phyloP scores from a whole-genome alignment of 2,797 vertebrate species.

The Takifugu ocellatus region DNA sequence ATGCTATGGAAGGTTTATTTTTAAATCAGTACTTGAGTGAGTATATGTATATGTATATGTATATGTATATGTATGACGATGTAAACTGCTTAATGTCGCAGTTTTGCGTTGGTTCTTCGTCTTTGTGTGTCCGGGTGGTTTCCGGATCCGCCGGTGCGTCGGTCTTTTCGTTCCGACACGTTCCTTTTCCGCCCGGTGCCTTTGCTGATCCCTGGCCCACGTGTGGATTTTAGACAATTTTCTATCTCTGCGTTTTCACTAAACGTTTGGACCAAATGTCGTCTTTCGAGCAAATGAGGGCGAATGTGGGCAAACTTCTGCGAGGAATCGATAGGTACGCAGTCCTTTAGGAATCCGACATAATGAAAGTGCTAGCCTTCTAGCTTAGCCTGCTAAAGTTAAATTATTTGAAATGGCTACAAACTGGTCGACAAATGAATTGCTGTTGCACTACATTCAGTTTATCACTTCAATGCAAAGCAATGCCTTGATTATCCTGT shows the following conservation, averaged over 20 bases:
- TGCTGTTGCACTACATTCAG: background rate
- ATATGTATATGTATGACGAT: no score
- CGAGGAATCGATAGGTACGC: conserved; percentile 88
- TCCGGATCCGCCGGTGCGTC: conserved; percentile 9
- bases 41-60: no score
- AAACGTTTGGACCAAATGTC: conserved; percentile 69
- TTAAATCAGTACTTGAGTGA: no score
- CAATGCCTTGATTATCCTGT: no score
- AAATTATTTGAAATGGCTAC: background rate
- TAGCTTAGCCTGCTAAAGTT: conserved; percentile 25
- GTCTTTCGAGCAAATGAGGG: conserved; percentile 89
- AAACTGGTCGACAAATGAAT: background rate
- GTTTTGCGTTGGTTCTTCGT: background rate
- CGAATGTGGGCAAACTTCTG: conserved; percentile 88
- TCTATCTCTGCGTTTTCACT: fast-evolving
- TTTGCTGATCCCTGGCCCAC: conserved; percentile 29
- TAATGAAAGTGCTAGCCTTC: background rate
- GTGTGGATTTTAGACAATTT: conserved; percentile 45
- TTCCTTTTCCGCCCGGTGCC: conserved; percentile 26
- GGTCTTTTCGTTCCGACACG: conserved; percentile 36
- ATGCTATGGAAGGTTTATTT: no score
- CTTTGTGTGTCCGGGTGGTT: conserved; percentile 9
- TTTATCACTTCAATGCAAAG: background rate
- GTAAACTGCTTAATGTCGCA: no score
- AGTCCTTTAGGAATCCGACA: background rate